These are phyloP conservation scores for Thalassaphorura encarpata DNA, from an alignment of 1,140 invertebrate genomes.

Conservation along the genomic window DNA sequence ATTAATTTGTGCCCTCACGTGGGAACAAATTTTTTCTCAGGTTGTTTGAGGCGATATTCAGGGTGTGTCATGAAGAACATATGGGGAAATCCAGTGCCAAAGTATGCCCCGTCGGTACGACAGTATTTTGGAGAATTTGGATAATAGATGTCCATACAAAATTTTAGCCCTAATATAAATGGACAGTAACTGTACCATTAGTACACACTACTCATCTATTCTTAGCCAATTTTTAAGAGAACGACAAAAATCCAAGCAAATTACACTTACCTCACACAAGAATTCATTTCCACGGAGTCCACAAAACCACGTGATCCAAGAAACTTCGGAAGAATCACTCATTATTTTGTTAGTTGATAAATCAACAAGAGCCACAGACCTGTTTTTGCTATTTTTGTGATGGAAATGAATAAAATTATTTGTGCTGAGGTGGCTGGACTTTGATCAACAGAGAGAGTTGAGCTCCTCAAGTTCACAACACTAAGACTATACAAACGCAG, in stretches of 20 bases:
- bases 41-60: constrained; percentile 93
- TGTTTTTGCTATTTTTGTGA: not conserved
- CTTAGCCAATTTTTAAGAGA: no score
- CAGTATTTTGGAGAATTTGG: constrained; percentile 98
- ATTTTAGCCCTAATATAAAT: no score
- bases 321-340: not conserved
- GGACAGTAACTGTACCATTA: no score
- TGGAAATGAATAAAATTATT: not conserved
- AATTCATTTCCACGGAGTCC: not conserved
- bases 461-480: no score
- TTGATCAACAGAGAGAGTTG: no score
- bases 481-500: no score
- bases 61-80: constrained; percentile 99
- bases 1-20: constrained; percentile 42
- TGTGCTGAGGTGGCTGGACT: no score
- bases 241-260: no score
- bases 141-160: constrained; percentile 97
- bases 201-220: no score
- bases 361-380: not conserved
- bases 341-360: not conserved
- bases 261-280: not conserved
- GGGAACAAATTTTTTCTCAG: constrained; percentile 94
- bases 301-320: constrained; percentile 1
- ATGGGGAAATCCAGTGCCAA: constrained; percentile 98
- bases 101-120: constrained; percentile 99